These are phyloP conservation scores for Nemurella pictetii DNA, from an alignment of 2,888 invertebrate species.

Conservation along the genomic window DNA sequence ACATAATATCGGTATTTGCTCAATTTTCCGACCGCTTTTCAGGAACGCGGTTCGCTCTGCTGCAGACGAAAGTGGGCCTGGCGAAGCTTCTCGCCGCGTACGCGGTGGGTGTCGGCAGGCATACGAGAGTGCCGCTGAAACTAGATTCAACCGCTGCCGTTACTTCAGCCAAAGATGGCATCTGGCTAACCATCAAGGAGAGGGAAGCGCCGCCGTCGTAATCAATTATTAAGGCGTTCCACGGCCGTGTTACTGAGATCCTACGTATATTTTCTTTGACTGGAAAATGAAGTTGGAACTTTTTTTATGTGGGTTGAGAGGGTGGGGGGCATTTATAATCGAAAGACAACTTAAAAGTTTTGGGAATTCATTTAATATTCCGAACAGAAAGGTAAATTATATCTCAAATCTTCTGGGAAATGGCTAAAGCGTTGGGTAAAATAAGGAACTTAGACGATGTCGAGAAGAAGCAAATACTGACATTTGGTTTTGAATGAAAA, in stretches of 20 bases:
- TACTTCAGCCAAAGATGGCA: conserved; percentile 6
- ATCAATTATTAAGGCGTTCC: not conserved
- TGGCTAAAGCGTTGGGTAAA: too few species aligned
- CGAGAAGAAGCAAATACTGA: too few species aligned
- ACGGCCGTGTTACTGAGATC: not conserved
- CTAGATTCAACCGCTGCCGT: conserved; percentile 4
- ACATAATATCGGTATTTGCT: too few species aligned
- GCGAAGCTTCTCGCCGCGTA: not conserved
- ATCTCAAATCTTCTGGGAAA: too few species aligned
- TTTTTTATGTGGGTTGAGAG: not conserved
- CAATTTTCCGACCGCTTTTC: too few species aligned
- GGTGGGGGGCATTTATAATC: not conserved
- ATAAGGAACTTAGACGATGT: too few species aligned
- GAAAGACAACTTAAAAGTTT: not conserved
- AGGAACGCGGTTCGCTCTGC: not conserved
- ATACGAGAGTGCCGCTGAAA: not conserved
- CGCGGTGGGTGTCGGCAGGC: not conserved
- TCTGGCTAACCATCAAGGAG: conserved; percentile 6
- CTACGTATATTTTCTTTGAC: not conserved
- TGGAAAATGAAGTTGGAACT: not conserved
- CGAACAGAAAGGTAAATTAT: not conserved
- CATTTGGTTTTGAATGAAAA: too few species aligned
- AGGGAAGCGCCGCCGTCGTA: not conserved
- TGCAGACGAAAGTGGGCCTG: conserved; percentile 21
- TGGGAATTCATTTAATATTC: not conserved